Evolutionary conservation across 2,888 invertebrate species (phyloP).

Genomic region (Chesias legatella): DNA sequence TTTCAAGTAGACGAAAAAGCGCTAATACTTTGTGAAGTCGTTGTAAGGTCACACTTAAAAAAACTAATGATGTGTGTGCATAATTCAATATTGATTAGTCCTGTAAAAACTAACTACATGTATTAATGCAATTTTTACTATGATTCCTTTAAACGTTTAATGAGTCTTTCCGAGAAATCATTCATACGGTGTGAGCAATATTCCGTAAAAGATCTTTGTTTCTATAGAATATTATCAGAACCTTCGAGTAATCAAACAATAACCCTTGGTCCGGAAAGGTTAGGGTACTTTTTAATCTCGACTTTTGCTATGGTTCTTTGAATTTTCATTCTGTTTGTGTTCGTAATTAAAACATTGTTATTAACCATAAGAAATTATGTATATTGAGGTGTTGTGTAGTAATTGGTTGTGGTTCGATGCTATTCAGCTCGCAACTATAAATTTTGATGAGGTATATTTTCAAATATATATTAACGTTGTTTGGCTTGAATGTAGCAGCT

Average conservation of each 20-base stretch:
- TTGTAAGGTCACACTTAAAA: no score
- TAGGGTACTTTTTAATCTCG: slow-evolving; percentile 22
- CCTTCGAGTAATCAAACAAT: neutral
- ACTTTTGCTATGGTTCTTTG: slow-evolving; percentile 28
- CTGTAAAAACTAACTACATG: no score
- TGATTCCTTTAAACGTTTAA: no score
- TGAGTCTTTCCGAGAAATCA: slow-evolving; percentile 11
- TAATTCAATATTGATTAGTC: no score
- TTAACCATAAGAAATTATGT: slow-evolving; percentile 22
- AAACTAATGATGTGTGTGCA: no score
- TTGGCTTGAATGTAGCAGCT: slow-evolving; percentile 34
- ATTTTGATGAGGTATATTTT: slow-evolving; percentile 36
- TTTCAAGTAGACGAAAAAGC: no score
- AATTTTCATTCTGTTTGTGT: slow-evolving; percentile 24
- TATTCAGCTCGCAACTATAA: slow-evolving; percentile 37
- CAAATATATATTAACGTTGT: slow-evolving; percentile 33
- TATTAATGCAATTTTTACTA: no score
- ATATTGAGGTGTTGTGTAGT: slow-evolving; percentile 10
- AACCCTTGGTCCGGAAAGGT: slow-evolving; percentile 15
- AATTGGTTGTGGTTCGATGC: slow-evolving; percentile 23
- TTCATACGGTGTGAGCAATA: slow-evolving; percentile 9
- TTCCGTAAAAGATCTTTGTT: slow-evolving; percentile 17
- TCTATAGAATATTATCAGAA: slow-evolving; percentile 9
- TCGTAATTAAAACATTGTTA: slow-evolving; percentile 27
- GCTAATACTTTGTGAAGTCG: no score